phyloP scores from a whole-genome alignment of 2,113 vertebrate genomes.

The Eurypyga helias region DNA sequence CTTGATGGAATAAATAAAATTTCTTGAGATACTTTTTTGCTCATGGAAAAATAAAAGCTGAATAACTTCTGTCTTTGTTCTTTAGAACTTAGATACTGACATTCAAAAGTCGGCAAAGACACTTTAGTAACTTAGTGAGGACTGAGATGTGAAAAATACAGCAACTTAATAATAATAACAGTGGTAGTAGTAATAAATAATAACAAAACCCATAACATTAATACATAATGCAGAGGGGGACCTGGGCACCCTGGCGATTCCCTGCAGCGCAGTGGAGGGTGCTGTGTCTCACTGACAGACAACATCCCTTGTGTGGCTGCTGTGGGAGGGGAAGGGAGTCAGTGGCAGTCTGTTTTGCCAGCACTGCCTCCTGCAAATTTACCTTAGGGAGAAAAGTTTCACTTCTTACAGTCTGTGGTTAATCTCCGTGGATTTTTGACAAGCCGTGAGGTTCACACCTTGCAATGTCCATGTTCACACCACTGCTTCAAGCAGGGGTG shows the following conservation, averaged over 20 bases:
- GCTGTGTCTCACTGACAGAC: background rate
- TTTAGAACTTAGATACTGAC: background rate
- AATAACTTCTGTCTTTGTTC: background rate
- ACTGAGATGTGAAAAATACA: background rate
- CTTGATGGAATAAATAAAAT: background rate
- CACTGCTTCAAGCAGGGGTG: background rate
- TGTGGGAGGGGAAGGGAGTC: background rate
- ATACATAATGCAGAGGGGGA: background rate
- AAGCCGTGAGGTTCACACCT: background rate
- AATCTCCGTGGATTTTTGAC: background rate
- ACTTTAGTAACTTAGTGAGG: background rate
- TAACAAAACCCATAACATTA: background rate
- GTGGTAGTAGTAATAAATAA: background rate
- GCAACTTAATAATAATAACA: background rate
- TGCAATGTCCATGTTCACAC: background rate
- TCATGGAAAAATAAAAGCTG: background rate
- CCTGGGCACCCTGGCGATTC: background rate
- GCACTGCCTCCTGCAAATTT: background rate
- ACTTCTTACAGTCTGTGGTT: background rate
- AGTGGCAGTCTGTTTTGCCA: background rate
- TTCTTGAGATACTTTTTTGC: background rate
- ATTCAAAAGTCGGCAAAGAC: background rate
- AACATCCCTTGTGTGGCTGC: background rate
- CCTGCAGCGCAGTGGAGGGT: background rate
- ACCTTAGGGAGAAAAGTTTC: fast-evolving